Percentiles rank a stretch among this genome's conserved stretches.
Conservation (phyloP, 2,888 invertebrate genomes). For the Chaetogeoica ovagalla region DNA sequence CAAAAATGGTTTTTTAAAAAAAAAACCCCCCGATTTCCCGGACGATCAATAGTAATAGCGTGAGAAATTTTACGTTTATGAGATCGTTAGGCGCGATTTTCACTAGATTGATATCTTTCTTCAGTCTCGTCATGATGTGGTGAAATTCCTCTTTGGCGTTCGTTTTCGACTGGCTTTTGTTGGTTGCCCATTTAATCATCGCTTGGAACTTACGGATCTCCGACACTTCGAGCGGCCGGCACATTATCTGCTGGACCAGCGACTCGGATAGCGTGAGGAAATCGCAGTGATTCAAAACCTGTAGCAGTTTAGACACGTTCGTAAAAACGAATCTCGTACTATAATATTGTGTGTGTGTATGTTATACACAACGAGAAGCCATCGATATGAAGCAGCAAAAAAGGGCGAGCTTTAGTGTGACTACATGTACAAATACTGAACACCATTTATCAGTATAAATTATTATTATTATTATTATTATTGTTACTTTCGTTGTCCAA, state of each 20-base stretch:
- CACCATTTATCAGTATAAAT: too few relatives aligned
- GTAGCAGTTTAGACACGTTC: not conserved
- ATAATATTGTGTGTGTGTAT: not conserved
- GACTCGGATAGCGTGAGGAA: slow-evolving; percentile 88
- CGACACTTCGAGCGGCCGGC: slow-evolving; percentile 81
- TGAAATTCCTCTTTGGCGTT: slow-evolving; percentile 88
- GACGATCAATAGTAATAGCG: slow-evolving; percentile 39
- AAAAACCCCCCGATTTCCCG: too few relatives aligned
- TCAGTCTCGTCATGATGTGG: slow-evolving; percentile 88
- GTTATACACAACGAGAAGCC: too few relatives aligned
- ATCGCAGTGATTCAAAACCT: slow-evolving; percentile 79
- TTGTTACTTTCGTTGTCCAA: too few relatives aligned
- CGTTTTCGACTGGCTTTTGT: slow-evolving; percentile 80
- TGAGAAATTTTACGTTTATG: slow-evolving; percentile 68
- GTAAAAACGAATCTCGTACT: not conserved
- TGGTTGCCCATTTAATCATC: slow-evolving; percentile 87
- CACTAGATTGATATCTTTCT: slow-evolving; percentile 84
- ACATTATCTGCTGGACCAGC: slow-evolving; percentile 69
- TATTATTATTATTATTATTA: too few relatives aligned
- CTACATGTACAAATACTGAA: too few relatives aligned
- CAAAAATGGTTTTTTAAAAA: not conserved
- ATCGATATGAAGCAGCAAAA: too few relatives aligned
- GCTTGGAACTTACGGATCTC: slow-evolving; percentile 91
- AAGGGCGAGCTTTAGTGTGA: too few relatives aligned
- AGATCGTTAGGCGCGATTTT: slow-evolving; percentile 90